These are phyloP conservation scores for Ploceus nigricollis DNA, from an alignment of 2,113 vertebrate genomes.

Conservation along the genomic window DNA sequence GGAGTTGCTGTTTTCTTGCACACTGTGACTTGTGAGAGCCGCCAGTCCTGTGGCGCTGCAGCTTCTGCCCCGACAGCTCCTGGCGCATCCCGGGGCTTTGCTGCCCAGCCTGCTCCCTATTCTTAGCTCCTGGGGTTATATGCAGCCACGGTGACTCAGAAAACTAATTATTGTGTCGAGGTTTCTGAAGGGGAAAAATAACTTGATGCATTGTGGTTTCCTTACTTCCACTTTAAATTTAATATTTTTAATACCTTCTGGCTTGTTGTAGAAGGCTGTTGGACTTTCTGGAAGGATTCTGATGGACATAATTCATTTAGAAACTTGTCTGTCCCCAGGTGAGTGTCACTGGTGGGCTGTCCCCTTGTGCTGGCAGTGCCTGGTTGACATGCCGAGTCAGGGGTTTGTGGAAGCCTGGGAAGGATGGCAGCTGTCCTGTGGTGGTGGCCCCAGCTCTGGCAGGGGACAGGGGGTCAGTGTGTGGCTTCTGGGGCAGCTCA, in stretches of 20 bases:
- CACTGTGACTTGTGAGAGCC: background rate
- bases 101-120: background rate
- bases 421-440: background rate
- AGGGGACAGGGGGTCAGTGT: background rate
- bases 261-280: background rate
- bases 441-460: background rate
- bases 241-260: background rate
- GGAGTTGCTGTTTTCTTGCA: background rate
- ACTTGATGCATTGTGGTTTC: background rate
- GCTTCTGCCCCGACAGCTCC: background rate
- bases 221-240: background rate
- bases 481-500: background rate
- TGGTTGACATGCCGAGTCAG: rapidly evolving
- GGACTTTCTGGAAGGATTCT: background rate
- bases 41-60: background rate
- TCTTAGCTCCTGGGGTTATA: slow-evolving; percentile 44
- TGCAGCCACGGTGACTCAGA: slow-evolving; percentile 16
- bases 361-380: background rate
- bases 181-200: background rate
- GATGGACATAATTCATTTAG: background rate
- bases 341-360: background rate
- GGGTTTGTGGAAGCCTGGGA: background rate
- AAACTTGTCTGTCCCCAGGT: background rate
- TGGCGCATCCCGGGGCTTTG: background rate
- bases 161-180: background rate